Evolutionary conservation across 2,113 vertebrate genomes (phyloP), one percentile per base, ranked within the genome.

Genomic region (Nerophis ophidion): DNA sequence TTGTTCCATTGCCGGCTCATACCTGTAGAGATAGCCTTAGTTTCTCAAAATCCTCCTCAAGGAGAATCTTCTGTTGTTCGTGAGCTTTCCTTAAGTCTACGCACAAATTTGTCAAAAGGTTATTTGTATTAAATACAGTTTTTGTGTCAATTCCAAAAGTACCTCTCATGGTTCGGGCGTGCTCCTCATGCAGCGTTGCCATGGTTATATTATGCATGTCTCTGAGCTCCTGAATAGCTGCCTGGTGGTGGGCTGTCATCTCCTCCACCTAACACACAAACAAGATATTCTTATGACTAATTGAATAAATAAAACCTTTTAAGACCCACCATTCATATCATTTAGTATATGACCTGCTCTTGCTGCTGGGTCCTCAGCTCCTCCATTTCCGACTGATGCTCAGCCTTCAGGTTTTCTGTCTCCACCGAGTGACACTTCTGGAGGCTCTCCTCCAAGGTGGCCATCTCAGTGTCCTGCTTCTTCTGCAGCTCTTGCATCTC

Each of bases 11-110:
- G 53, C 17, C 19, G 4, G 40, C 7, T 40, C 35, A 13, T 65
- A 79, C 97, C 93, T 99, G 95, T 38, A 99, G 88, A 1, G 92
- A 92, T 60, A 98, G 89, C 5, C 93, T 89, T 53, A 92, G 88
- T 66, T 92, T 95, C 77, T 97, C 93, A 89, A 96, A 98, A 53
- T 88, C 91, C 58, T 95, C 93, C 79, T 98, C 93, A 7, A 98
- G 75, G 15, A 92, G 87, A 60, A 86, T 87, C 85, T 93, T 98
- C 77, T 98, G 94, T 63, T 94, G 87, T 57, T 95, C 92, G 44
- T 99, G 95, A 70, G 90, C 85, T 71, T 90, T 82, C n/a, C 91
- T 91, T 73, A 99, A 53, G 63, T 98, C 96, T 99, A 49, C 14
- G 46, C 40, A 65, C 15, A 74, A 6, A 68, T 14, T 57, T 16